These are phyloP conservation scores for Loxodonta africana DNA, from an alignment of 2,113 vertebrate genomes.

Conservation along the genomic window DNA sequence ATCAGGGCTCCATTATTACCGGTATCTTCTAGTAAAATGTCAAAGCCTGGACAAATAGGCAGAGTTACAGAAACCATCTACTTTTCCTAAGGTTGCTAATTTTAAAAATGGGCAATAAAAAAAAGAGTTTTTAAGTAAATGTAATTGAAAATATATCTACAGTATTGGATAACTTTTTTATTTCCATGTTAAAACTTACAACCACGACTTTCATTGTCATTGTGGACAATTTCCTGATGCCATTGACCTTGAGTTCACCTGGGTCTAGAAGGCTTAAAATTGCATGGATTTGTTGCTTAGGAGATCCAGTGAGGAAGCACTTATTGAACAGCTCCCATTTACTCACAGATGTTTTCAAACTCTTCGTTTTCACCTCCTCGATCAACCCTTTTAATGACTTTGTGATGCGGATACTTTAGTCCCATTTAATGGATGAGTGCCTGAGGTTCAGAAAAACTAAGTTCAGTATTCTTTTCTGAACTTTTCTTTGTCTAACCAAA, in stretches of 20 bases:
- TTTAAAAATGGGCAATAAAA: slow-evolving; percentile 3
- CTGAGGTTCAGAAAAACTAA: background rate
- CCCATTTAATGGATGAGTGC: background rate
- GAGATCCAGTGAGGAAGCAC: background rate
- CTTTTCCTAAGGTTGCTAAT: background rate
- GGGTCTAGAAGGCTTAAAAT: background rate
- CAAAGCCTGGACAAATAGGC: background rate
- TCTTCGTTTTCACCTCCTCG: background rate
- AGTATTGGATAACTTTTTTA: background rate
- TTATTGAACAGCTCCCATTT: background rate
- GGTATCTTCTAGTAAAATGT: background rate
- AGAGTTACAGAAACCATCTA: background rate
- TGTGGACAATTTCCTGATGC: background rate
- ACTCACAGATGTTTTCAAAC: background rate
- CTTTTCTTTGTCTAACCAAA: background rate
- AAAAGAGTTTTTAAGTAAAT: background rate
- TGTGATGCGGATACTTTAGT: background rate
- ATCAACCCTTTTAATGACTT: background rate
- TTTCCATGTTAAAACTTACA: background rate
- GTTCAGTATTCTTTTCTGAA: background rate
- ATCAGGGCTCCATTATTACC: background rate
- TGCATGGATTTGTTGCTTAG: background rate
- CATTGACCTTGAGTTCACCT: background rate
- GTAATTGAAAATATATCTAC: slow-evolving; percentile 5
- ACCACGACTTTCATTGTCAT: background rate